Percentiles rank a stretch among this genome's conserved stretches.
Evolutionary conservation across 2,113 vertebrate species (phyloP).

Genomic region (Glaucidium brasilianum): DNA sequence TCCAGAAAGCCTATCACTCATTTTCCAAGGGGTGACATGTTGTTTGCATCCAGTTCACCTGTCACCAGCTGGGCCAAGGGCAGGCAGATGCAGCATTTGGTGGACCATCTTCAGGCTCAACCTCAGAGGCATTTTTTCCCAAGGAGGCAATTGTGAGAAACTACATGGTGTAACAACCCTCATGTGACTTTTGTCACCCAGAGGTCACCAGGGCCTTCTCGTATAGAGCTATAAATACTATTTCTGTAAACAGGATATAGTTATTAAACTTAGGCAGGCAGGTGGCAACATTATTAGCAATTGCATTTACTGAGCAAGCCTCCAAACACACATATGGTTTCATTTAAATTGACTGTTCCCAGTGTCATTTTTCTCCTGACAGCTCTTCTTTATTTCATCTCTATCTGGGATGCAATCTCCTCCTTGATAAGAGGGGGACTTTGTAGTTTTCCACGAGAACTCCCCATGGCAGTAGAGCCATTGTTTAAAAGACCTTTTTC

Average conservation of each 20-base stretch:
- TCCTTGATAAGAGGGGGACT: neutral
- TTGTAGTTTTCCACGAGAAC: neutral
- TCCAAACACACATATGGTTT: neutral
- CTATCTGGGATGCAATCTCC: neutral
- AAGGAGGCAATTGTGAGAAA: constrained; percentile 22
- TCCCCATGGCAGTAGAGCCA: accelerated
- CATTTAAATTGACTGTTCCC: neutral
- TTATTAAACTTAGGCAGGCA: neutral
- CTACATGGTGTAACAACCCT: neutral
- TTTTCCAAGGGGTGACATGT: neutral
- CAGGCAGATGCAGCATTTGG: neutral
- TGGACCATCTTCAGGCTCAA: neutral
- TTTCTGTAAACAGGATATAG: constrained; percentile 37
- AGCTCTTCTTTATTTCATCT: neutral
- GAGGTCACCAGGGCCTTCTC: neutral
- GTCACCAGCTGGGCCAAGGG: accelerated
- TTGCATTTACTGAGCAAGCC: neutral
- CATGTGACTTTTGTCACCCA: neutral
- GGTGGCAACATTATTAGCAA: constrained; percentile 19
- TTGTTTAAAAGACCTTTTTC: neutral
- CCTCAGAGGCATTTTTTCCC: neutral
- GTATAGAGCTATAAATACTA: constrained; percentile 5
- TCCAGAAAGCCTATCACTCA: neutral
- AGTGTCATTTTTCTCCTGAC: neutral
- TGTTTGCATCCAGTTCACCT: neutral